phyloP scores from a whole-genome alignment of 2,888 invertebrate genomes.

The Stenurella melanura region DNA sequence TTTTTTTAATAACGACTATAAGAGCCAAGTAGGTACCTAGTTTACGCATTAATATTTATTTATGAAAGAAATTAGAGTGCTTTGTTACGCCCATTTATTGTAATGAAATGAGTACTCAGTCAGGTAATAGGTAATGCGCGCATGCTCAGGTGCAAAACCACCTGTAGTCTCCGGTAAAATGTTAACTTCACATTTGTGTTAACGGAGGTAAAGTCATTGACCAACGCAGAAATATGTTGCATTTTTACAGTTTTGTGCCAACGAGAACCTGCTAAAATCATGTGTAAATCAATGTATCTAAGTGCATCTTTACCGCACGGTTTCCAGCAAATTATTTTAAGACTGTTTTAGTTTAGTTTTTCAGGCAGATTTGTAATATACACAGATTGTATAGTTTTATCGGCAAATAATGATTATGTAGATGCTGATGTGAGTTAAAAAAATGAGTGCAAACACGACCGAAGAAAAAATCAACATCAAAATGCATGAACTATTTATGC shows the following conservation, averaged over 20 bases:
- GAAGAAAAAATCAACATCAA: constrained; percentile 69
- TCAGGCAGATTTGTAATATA: constrained; percentile 5
- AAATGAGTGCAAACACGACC: constrained; percentile 57
- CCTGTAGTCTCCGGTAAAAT: constrained; percentile 48
- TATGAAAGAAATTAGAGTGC: neutral
- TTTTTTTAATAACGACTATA: too few relatives aligned
- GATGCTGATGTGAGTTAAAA: constrained; percentile 28
- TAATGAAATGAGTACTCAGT: constrained; percentile 31
- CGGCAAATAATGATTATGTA: neutral
- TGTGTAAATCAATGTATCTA: constrained; percentile 32
- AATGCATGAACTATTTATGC: constrained; percentile 94
- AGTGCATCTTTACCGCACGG: constrained; percentile 21
- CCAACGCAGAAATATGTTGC: constrained; percentile 56
- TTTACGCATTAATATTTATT: neutral
- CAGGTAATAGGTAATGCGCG: constrained; percentile 35
- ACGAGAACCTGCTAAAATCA: constrained; percentile 41
- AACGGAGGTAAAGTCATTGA: constrained; percentile 55
- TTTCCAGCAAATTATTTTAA: constrained; percentile 15
- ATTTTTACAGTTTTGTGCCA: constrained; percentile 55
- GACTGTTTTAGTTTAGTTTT: constrained; percentile 41
- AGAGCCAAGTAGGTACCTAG: neutral
- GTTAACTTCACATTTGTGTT: constrained; percentile 38
- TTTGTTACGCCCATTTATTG: constrained; percentile 37
- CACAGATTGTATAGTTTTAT: constrained; percentile 33
- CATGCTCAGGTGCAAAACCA: constrained; percentile 52